Conservation (phyloP, 2,797 vertebrate genomes). For the Mareca penelope region DNA sequence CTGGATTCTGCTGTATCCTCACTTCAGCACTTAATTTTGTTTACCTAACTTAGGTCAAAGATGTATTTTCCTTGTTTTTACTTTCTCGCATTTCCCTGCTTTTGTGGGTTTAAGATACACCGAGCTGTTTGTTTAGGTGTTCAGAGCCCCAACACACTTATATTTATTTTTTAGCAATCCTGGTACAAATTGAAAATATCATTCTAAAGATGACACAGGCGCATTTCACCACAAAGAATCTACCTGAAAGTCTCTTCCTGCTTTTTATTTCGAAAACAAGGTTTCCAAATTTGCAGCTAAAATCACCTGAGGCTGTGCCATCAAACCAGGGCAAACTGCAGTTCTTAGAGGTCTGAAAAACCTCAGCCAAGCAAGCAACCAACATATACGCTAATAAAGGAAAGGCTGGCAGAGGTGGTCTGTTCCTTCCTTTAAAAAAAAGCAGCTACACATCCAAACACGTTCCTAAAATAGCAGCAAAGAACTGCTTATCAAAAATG, state of each 20-base stretch:
- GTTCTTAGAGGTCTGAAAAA: slow-evolving; percentile 72
- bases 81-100: background rate
- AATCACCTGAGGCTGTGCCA: slow-evolving; percentile 67
- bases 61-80: background rate
- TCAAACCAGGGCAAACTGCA: slow-evolving; percentile 73
- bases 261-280: background rate
- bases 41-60: background rate
- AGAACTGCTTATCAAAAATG: background rate
- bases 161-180: background rate
- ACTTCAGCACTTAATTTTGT: background rate
- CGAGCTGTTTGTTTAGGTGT: background rate
- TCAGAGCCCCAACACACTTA: too few species aligned
- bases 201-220: background rate
- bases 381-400: background rate
- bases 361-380: background rate
- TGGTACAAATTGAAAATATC: background rate
- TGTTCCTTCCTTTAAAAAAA: background rate
- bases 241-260: background rate
- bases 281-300: slow-evolving; percentile 57
- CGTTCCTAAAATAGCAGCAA: background rate
- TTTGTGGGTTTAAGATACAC: background rate
- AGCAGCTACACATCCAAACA: background rate
- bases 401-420: background rate
- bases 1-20: background rate
- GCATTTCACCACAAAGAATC: background rate